These are phyloP conservation scores for Sciaenops ocellatus DNA, from an alignment of 2,797 vertebrate species.

Conservation along the genomic window DNA sequence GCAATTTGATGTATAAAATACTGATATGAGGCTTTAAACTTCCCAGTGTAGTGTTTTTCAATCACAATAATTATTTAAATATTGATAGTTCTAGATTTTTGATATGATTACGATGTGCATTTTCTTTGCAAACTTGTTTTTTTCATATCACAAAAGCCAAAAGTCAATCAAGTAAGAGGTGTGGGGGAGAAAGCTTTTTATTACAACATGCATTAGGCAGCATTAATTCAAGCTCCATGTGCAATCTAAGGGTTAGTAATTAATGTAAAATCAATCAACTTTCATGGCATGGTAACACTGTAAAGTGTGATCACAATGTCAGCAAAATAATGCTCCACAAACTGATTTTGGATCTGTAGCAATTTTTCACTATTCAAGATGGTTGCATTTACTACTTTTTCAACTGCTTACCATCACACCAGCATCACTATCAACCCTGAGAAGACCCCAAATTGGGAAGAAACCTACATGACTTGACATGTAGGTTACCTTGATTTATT, in stretches of 20 bases:
- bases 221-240: slow-evolving; percentile 22
- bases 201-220: slow-evolving; percentile 10
- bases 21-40: neutral
- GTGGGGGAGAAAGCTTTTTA: slow-evolving; percentile 24
- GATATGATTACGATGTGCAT: neutral
- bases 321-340: slow-evolving; percentile 1
- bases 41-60: too few relatives aligned
- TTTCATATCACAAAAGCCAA: neutral
- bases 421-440: slow-evolving; percentile 45
- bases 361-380: neutral
- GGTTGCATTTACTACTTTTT: neutral
- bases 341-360: neutral
- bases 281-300: slow-evolving; percentile 10
- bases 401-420: neutral
- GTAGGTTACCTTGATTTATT: neutral
- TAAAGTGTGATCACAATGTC: slow-evolving; percentile 4
- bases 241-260: neutral
- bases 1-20: neutral
- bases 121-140: neutral
- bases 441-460: neutral
- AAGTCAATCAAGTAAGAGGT: neutral
- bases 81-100: neutral
- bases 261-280: slow-evolving; percentile 7
- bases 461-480: slow-evolving; percentile 32
- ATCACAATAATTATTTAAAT: too few relatives aligned